Percentiles rank a stretch among this genome's conserved stretches.
These are phyloP conservation scores for Propithecus deckenii DNA, from an alignment of 2,797 vertebrate species.

Conservation along the genomic window DNA sequence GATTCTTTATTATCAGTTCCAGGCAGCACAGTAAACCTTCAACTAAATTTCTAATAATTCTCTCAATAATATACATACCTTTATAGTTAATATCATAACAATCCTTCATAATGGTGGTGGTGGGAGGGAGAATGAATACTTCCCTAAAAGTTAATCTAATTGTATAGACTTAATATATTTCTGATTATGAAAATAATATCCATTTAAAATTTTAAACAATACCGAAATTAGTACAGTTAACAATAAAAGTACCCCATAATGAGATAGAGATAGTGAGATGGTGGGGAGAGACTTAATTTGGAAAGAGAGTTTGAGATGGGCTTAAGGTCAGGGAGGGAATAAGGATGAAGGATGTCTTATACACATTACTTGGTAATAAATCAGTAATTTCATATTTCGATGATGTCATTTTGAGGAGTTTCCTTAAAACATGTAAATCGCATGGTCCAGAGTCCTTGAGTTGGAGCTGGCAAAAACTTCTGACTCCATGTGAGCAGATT, in stretches of 20 bases:
- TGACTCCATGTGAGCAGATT: constrained; percentile 21
- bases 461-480: constrained; percentile 9
- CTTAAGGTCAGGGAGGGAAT: neutral
- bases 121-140: neutral
- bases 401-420: constrained; percentile 36
- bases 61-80: constrained; percentile 42
- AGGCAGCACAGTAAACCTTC: constrained; percentile 50
- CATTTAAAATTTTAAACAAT: constrained; percentile 54
- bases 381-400: constrained; percentile 37
- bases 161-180: constrained; percentile 51
- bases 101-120: constrained; percentile 23
- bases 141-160: constrained; percentile 50
- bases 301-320: neutral
- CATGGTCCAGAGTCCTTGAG: constrained; percentile 11
- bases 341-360: neutral
- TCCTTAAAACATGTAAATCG: constrained; percentile 53
- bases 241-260: constrained; percentile 17
- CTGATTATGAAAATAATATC: constrained; percentile 48
- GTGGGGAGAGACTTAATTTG: neutral
- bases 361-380: constrained; percentile 17
- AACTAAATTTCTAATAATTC: constrained; percentile 57
- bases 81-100: constrained; percentile 56
- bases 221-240: constrained; percentile 29
- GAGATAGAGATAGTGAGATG: neutral
- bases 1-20: constrained; percentile 53